Evolutionary conservation across 2,797 vertebrate genomes (phyloP).

Genomic region (Stomatorhinus walkeri): DNA sequence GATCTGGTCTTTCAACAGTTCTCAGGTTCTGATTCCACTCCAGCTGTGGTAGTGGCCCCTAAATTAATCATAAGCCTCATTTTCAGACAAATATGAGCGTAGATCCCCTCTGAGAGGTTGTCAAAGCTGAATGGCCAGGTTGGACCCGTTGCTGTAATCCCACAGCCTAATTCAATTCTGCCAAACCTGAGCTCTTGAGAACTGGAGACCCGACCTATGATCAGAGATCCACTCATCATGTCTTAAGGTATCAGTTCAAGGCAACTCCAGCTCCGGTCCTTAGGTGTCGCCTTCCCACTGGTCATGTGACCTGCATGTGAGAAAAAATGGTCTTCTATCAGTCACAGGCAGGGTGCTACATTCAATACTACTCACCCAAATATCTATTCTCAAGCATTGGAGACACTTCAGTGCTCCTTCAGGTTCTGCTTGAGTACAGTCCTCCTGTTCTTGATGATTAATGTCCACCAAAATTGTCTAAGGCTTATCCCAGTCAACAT

Average conservation of each 20-base stretch:
- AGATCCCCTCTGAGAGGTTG: neutral
- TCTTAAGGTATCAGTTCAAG: neutral
- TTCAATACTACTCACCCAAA: neutral
- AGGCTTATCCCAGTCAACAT: neutral
- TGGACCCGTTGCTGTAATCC: neutral
- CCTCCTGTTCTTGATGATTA: neutral
- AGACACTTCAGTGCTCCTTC: neutral
- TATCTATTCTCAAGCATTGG: neutral
- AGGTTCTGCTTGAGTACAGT: neutral
- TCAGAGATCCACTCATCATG: neutral
- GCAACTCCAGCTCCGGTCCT: conserved; percentile 10
- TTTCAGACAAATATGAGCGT: neutral
- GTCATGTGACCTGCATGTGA: neutral
- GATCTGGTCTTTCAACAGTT: conserved; percentile 41
- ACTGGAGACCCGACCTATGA: conserved; percentile 40
- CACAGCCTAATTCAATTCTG: neutral
- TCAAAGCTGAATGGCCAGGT: neutral
- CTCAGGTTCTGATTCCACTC: conserved; percentile 41
- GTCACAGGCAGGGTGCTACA: neutral
- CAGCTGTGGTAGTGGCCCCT: neutral
- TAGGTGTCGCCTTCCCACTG: neutral
- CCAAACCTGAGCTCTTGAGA: conserved; percentile 42
- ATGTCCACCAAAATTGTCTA: neutral
- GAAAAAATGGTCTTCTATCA: neutral
- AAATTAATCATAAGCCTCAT: neutral